These are phyloP conservation scores for Cheilosia vulpina DNA, from an alignment of 2,888 invertebrate species.

Conservation along the genomic window DNA sequence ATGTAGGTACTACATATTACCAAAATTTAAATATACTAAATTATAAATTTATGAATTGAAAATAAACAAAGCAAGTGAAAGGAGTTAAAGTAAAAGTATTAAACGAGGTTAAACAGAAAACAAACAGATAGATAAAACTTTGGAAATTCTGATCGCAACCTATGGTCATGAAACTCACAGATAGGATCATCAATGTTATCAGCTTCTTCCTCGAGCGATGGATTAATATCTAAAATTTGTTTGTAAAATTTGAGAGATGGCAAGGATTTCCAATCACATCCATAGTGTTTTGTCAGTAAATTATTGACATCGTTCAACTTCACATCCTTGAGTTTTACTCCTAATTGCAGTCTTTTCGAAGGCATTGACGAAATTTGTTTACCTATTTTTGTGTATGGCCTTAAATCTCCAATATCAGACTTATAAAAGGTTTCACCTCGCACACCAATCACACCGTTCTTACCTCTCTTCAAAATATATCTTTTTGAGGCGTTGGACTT, in stretches of 20 bases:
- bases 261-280: not conserved
- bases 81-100: too few relatives aligned
- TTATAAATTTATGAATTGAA: too few relatives aligned
- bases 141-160: too few relatives aligned
- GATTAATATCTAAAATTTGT: not conserved
- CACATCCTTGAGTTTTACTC: not conserved
- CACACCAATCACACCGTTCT: conserved; percentile 5
- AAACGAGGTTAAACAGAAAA: too few relatives aligned
- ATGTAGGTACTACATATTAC: too few relatives aligned
- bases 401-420: conserved; percentile 25
- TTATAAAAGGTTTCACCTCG: conserved; percentile 14
- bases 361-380: not conserved
- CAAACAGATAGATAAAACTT: too few relatives aligned
- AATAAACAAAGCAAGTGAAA: too few relatives aligned
- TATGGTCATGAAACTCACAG: not conserved
- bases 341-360: not conserved
- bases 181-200: not conserved
- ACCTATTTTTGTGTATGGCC: too few relatives aligned
- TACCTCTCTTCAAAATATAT: conserved; percentile 19
- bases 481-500: conserved; percentile 31
- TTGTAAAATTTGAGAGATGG: too few relatives aligned
- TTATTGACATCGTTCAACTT: not conserved
- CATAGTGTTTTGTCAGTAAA: not conserved
- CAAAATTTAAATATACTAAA: too few relatives aligned
- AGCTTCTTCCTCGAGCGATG: not conserved